Conservation (phyloP, 2,797 vertebrate genomes). For the Rhinogobio ventralis region DNA sequence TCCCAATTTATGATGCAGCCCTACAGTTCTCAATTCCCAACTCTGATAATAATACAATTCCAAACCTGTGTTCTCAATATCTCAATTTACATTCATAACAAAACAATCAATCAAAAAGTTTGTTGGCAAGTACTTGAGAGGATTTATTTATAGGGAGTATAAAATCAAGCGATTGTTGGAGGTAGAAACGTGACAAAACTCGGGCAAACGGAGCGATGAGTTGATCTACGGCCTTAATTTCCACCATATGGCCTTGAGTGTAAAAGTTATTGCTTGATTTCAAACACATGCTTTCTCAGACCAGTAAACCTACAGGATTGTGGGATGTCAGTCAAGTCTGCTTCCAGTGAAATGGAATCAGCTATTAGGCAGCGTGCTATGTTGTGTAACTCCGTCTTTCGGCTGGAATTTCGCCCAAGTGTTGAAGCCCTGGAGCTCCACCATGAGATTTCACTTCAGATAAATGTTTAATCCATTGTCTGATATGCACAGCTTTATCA, state of each 20-base stretch:
- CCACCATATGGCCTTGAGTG: conserved; percentile 53
- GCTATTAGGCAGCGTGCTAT: conserved; percentile 6
- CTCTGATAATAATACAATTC: not conserved
- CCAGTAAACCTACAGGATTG: conserved; percentile 40
- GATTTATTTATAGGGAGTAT: conserved; percentile 8
- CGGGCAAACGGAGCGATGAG: conserved; percentile 43
- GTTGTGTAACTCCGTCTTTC: conserved; percentile 17
- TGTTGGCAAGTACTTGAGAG: conserved; percentile 12
- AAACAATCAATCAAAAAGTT: conserved; percentile 21
- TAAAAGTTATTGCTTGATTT: conserved; percentile 46
- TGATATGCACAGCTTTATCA: conserved; percentile 12
- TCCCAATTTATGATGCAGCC: not conserved
- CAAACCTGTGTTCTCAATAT: not conserved
- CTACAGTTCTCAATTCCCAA: not conserved
- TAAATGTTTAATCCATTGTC: conserved; percentile 27
- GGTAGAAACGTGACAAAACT: conserved; percentile 10
- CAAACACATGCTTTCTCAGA: conserved; percentile 46
- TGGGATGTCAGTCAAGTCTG: conserved; percentile 45
- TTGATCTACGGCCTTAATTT: conserved; percentile 54
- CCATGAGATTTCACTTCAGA: conserved; percentile 24
- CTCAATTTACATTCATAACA: conserved; percentile 11
- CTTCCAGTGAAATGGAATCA: conserved; percentile 35
- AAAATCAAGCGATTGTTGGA: conserved; percentile 1
- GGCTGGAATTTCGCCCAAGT: not conserved
- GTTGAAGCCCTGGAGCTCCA: conserved; percentile 6